Conservation (phyloP, 2,113 vertebrate species). For the Halichoerus grypus region DNA sequence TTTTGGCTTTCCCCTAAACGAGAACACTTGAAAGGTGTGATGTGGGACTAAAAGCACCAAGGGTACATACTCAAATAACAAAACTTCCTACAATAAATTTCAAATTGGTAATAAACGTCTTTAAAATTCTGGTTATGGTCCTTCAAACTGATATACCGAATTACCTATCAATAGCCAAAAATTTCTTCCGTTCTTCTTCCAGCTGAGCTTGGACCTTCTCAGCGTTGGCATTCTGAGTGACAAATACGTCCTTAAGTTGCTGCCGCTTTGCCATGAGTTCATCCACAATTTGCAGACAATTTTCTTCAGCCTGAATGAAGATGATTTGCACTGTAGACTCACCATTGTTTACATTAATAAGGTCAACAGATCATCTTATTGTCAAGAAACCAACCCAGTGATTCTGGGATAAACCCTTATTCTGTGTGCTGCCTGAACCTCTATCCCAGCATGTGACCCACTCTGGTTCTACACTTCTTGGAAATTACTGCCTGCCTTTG, state of each 20-base stretch:
- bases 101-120: neutral
- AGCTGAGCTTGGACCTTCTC: conserved; percentile 87
- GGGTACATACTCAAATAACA: neutral
- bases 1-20: neutral
- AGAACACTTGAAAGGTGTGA: neutral
- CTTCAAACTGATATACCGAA: neutral
- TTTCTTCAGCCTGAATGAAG: conserved; percentile 83
- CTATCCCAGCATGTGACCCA: rapidly evolving
- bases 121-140: neutral
- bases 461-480: neutral
- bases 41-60: neutral
- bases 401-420: neutral
- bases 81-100: neutral
- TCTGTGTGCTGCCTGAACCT: too few relatives aligned
- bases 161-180: conserved; percentile 91
- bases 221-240: conserved; percentile 86
- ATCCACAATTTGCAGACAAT: conserved; percentile 87
- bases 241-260: conserved; percentile 87
- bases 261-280: conserved; percentile 85
- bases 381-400: neutral
- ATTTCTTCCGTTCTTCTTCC: conserved; percentile 88
- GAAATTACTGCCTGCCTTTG: neutral
- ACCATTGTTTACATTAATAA: neutral
- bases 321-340: neutral
- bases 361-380: neutral